Conservation (phyloP, 35 echinoderm and acorn worm genomes). For the Apostichopus parvimensis region DNA sequence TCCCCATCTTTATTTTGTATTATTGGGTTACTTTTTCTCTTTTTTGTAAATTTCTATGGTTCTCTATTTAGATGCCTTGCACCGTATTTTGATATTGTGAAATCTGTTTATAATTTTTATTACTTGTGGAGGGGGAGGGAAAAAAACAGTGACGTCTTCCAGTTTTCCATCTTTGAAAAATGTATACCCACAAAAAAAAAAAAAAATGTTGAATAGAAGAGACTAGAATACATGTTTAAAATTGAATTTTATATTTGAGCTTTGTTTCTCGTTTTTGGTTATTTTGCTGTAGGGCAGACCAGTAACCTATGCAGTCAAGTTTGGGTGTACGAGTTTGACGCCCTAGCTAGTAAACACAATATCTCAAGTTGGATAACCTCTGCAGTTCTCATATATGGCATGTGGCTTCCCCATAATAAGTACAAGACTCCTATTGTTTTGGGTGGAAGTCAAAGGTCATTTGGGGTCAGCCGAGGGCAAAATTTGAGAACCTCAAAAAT, state of each 20-base stretch:
- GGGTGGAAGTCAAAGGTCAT: no score
- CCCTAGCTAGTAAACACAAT: no score
- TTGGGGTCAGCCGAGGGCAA: no score
- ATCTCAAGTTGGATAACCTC: no score
- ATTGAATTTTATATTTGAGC: neutral
- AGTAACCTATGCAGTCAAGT: no score
- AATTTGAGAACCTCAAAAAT: no score
- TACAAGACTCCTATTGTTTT: no score
- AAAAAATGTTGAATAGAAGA: slow-evolving; percentile 3
- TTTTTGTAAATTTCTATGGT: slow-evolving; percentile 15
- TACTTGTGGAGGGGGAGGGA: neutral
- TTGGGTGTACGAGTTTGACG: neutral
- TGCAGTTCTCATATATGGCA: no score
- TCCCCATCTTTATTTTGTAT: neutral
- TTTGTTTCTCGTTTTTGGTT: neutral
- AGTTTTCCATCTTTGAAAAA: neutral
- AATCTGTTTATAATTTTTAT: neutral
- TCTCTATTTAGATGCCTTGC: slow-evolving; percentile 5
- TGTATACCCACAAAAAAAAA: neutral
- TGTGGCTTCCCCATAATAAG: no score
- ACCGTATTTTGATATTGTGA: slow-evolving; percentile 30
- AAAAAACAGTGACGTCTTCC: neutral
- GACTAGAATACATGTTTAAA: neutral
- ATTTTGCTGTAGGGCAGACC: neutral
- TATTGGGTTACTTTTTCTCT: neutral